These are phyloP conservation scores for Drosophila nikananu DNA, from an alignment of 1,140 invertebrate genomes.

Conservation along the genomic window DNA sequence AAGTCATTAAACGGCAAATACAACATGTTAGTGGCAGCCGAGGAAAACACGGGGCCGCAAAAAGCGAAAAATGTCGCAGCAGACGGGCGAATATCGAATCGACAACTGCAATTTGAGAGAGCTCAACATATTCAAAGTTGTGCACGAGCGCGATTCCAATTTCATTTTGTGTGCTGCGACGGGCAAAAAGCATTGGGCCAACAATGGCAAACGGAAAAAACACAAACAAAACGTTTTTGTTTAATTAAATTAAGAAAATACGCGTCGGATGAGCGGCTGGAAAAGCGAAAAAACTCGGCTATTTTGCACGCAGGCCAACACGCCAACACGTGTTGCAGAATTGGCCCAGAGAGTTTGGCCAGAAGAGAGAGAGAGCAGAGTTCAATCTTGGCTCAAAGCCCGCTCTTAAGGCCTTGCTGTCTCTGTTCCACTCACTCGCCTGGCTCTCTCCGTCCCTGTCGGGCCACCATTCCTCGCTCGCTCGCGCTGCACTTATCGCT, in stretches of 20 bases:
- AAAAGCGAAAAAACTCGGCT: constrained; percentile 53
- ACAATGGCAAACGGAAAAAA: constrained; percentile 56
- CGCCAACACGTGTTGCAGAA: constrained; percentile 62
- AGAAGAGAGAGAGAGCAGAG: constrained; percentile 12
- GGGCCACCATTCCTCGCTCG: constrained; percentile 52
- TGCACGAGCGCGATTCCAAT: constrained; percentile 67
- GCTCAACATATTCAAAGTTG: constrained; percentile 81
- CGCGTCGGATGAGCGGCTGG: constrained; percentile 62
- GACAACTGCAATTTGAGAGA: constrained; percentile 31
- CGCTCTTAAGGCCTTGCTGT: constrained; percentile 29
- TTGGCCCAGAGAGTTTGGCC: constrained; percentile 41
- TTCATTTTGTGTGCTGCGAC: constrained; percentile 47
- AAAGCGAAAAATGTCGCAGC: constrained; percentile 51
- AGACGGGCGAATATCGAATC: constrained; percentile 47
- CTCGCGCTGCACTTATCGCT: constrained; percentile 20
- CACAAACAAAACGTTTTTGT: constrained; percentile 82
- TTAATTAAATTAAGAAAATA: constrained; percentile 83
- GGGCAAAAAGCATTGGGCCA: constrained; percentile 38
- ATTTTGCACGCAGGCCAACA: constrained; percentile 73
- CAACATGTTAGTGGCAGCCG: constrained; percentile 37
- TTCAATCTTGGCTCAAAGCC: constrained; percentile 15
- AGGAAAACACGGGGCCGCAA: constrained; percentile 25
- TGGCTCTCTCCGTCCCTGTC: constrained; percentile 21
- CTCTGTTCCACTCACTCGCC: constrained; percentile 12
- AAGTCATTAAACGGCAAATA: constrained; percentile 76